Base-by-base conservation (phyloP, 2,113 vertebrate genomes). In the Datnioides undecimradiatus region DNA sequence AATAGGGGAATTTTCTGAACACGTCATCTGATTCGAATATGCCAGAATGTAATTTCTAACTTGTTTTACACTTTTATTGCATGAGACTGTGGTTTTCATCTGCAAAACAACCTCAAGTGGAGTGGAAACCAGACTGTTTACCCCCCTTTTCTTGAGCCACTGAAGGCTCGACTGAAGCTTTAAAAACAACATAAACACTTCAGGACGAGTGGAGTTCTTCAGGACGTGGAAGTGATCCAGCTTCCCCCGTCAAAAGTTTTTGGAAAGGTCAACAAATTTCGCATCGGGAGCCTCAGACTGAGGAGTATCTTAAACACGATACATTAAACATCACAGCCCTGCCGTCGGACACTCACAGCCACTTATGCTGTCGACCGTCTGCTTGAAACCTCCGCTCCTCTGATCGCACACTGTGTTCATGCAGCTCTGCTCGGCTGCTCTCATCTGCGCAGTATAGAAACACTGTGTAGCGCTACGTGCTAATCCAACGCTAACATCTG, bases 1-100 rank as follows among this genome's bases (percentile, higher is more conserved):
- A 48, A 73, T 10, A 48, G 57, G 23, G 34, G 16, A 49, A 19
- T 69, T 87, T 77, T 80, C 8, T 41, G 31, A 65, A 49, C 63
- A 40, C 2, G 17, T 55, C 38, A 54, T 14, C 45, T 11, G 12
- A 16, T 21, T 8, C 14, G 5, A 70, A 45, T 5, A 31, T 21
- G 43, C 23, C 65, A 71, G 25, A 46, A 38, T 55, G 5, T 40
- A 52, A 36, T 48, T 38, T 54, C 3, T 14, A 38, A 67, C 43
- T 71, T 51, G 27, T 66, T 52, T 67, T 52, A 41, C n/a, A 41
- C 34, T 62, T 60, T 40, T 13, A 40, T 73, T 76, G 48, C 36
- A 58, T n/a, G 19, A 52, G 31, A 59, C n/a, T 62, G 46, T 23
- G 38, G 21, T 64, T 82, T 79, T 70, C 16, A 57, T 49, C 16